Evolutionary conservation across 1,140 invertebrate species (phyloP), one percentile per base, ranked within the genome.

Genomic region (Caerostris darwini): DNA sequence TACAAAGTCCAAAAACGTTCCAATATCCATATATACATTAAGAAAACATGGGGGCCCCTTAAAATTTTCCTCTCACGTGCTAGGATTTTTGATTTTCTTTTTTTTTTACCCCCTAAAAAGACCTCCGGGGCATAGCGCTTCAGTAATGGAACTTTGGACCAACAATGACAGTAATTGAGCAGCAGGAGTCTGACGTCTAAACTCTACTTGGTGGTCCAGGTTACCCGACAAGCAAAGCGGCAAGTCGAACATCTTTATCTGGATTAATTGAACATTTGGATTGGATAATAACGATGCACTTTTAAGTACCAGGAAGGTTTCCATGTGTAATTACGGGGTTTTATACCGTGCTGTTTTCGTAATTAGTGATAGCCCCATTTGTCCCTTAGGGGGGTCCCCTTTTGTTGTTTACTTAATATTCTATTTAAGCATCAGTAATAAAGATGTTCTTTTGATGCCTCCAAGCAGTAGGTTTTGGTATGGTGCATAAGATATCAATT

Each of bases 321-420:
- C 7, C 3, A 12, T 5, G n/a, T 14, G 77, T 92, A 92, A 85
- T 92, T 92, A 92, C 34, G n/a, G 89, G 87, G 34, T 83, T 92
- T 67, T 85, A 56, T 83, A 12, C 77, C 2, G 50, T 64, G 34
- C 81, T 67, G 61, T 53, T 56, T 83, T 85, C 10, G 77, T 83
- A 92, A 83, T 92, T 59, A 85, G 81, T 6, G 58, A 53, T 57
- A 57, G 81, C 12, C 58, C 17, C 56, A 12, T 17, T 59, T 34
- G 0, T 34, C 2, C 34, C 34, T 34, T 34, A 34, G 34, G 34
- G 57, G 56, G 77, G 56, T 56, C 17, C 71, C 14, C 90, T 67
- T 92, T 92, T 85, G 81, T 92, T 92, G 81, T 92, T 92, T 92
- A 92, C 59, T 92, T 85, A 92, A 85, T 92, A 92, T 92, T 92